A percentile compares a stretch with the other conserved stretches of the same genome.
These are phyloP conservation scores for Zaprionus ghesquierei DNA, from an alignment of 1,140 invertebrate genomes.

Conservation along the genomic window DNA sequence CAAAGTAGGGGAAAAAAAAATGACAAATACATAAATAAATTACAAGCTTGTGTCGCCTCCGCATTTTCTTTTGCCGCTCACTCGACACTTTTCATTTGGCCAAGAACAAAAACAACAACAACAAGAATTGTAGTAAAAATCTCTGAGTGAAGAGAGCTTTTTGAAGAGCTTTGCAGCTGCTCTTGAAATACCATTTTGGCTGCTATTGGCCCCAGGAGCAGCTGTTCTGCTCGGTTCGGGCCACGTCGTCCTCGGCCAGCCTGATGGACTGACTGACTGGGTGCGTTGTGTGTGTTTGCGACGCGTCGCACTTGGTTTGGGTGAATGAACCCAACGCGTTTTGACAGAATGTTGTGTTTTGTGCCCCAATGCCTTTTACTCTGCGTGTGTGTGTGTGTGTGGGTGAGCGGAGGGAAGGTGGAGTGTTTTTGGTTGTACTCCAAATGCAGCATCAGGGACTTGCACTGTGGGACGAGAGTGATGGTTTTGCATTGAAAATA, in stretches of 20 bases:
- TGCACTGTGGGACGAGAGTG: not conserved
- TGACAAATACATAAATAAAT: slow-evolving; percentile 78
- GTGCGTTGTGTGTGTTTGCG: not conserved
- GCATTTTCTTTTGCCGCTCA: not conserved
- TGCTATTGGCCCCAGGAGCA: slow-evolving; percentile 59
- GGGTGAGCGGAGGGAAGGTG: not conserved
- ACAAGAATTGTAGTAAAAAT: not conserved
- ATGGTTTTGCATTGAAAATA: not conserved
- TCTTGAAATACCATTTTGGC: slow-evolving; percentile 51
- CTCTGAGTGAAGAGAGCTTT: slow-evolving; percentile 46
- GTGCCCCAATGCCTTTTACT: slow-evolving; percentile 26
- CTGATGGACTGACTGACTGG: not conserved
- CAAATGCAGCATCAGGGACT: slow-evolving; percentile 1
- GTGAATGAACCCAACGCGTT: slow-evolving; percentile 62
- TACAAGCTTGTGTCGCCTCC: slow-evolving; percentile 33
- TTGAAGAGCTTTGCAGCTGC: slow-evolving; percentile 51
- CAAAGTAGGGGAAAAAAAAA: slow-evolving; percentile 59
- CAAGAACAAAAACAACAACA: not conserved
- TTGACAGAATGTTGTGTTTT: slow-evolving; percentile 25
- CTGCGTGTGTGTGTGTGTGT: not conserved
- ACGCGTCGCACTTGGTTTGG: slow-evolving; percentile 41
- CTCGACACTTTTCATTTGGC: not conserved
- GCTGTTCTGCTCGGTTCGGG: slow-evolving; percentile 51
- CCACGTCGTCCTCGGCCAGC: not conserved
- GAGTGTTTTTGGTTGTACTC: not conserved